These are phyloP conservation scores for Rachycentron canadum DNA, from an alignment of 2,797 vertebrate species.

Conservation along the genomic window DNA sequence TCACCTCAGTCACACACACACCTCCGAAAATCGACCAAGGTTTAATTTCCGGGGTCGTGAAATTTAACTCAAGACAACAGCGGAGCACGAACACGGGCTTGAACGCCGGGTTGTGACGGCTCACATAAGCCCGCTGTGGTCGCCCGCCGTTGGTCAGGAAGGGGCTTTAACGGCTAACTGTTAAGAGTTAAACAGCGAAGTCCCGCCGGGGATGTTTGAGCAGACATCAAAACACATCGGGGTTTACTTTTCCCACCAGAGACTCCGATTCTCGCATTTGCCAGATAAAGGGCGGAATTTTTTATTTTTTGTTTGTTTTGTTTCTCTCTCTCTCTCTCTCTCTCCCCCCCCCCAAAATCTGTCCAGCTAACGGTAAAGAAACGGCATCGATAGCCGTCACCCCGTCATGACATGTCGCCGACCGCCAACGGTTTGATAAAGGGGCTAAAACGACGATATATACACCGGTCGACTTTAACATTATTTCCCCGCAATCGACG, in stretches of 20 bases:
- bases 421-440: background rate
- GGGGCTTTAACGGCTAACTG: conserved; percentile 37
- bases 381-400: background rate
- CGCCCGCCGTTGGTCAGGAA: conserved; percentile 52
- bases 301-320: background rate
- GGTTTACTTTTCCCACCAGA: background rate
- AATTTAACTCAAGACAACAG: background rate
- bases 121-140: conserved; percentile 20
- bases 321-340: too few species aligned
- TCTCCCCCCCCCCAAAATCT: too few species aligned
- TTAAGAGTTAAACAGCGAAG: conserved; percentile 47
- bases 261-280: background rate
- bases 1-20: background rate
- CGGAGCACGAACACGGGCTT: background rate
- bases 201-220: conserved; percentile 13
- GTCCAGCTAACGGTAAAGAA: conserved; percentile 6
- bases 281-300: conserved; percentile 18
- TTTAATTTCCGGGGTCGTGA: background rate
- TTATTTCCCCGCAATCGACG: conserved; percentile 13
- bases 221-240: background rate
- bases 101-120: background rate
- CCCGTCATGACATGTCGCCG: background rate
- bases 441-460: background rate
- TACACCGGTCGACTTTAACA: background rate
- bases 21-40: fast-evolving